These are phyloP conservation scores for Regulus satrapa DNA, from an alignment of 2,113 vertebrate species.

Conservation along the genomic window DNA sequence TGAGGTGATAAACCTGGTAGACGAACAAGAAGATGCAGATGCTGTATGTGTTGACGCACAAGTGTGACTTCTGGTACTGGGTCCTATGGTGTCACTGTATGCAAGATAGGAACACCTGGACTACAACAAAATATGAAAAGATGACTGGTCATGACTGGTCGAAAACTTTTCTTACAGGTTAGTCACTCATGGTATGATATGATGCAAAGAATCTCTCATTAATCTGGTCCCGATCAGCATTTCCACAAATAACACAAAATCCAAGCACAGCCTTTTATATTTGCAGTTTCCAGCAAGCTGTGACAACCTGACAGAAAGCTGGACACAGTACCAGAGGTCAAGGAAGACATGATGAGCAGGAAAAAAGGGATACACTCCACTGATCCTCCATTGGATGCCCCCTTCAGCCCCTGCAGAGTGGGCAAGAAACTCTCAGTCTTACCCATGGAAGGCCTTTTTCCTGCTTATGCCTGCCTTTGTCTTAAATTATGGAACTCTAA, in stretches of 20 bases:
- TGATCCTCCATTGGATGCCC: background rate
- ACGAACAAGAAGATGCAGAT: background rate
- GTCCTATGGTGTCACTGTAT: background rate
- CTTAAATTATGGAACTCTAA: background rate
- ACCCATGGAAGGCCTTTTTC: background rate
- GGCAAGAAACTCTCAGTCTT: background rate
- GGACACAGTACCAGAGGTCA: background rate
- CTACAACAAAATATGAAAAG: background rate
- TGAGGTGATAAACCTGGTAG: background rate
- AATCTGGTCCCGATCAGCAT: background rate
- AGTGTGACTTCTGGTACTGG: background rate
- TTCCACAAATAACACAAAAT: background rate
- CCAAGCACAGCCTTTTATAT: background rate
- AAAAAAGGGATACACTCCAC: background rate
- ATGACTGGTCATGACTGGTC: background rate
- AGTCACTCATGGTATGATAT: background rate
- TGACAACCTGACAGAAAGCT: background rate
- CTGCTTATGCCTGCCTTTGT: background rate
- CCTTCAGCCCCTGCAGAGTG: background rate
- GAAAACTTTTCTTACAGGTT: background rate
- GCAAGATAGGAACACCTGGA: background rate
- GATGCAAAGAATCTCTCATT: background rate
- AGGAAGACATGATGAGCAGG: background rate
- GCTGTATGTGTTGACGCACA: accelerated
- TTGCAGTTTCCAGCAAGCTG: background rate